Evolutionary conservation across 92 coral and sea anemone genomes (phyloP).

Genomic region (Porites divaricata): DNA sequence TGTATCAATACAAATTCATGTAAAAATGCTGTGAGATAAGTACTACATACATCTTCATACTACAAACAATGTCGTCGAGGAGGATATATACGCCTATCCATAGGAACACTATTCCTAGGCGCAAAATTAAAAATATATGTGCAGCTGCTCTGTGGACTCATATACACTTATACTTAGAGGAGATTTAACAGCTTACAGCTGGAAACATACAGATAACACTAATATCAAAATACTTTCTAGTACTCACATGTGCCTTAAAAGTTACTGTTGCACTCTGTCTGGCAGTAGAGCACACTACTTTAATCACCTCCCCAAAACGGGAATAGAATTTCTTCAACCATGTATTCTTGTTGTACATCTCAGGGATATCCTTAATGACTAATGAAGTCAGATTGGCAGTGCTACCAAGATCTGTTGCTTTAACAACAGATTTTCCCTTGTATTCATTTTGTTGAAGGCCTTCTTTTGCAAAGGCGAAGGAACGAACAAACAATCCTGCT

Average conservation of each 20-base stretch:
- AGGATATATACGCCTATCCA: too few species aligned
- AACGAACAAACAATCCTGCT: conserved; percentile 18
- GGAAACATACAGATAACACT: too few species aligned
- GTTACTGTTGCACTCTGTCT: conserved; percentile 79
- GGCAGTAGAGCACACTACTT: conserved; percentile 68
- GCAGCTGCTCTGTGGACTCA: not conserved
- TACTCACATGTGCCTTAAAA: conserved; percentile 89
- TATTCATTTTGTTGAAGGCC: conserved; percentile 11
- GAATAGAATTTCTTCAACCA: conserved; percentile 82
- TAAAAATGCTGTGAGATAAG: too few species aligned
- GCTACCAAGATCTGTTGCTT: not conserved
- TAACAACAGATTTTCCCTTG: conserved; percentile 17
- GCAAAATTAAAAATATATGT: not conserved
- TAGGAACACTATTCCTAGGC: not conserved
- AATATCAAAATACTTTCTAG: too few species aligned
- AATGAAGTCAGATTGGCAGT: conserved; percentile 71
- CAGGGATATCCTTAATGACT: conserved; percentile 79
- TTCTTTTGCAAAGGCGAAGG: not conserved
- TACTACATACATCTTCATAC: too few species aligned
- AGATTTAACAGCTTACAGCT: not conserved
- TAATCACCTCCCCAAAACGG: conserved; percentile 85
- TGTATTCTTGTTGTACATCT: conserved; percentile 72
- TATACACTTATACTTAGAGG: too few species aligned
- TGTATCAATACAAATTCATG: too few species aligned
- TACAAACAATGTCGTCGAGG: too few species aligned